These are phyloP conservation scores for Neuroscelio doddi DNA, from an alignment of 2,888 invertebrate genomes.

Conservation along the genomic window DNA sequence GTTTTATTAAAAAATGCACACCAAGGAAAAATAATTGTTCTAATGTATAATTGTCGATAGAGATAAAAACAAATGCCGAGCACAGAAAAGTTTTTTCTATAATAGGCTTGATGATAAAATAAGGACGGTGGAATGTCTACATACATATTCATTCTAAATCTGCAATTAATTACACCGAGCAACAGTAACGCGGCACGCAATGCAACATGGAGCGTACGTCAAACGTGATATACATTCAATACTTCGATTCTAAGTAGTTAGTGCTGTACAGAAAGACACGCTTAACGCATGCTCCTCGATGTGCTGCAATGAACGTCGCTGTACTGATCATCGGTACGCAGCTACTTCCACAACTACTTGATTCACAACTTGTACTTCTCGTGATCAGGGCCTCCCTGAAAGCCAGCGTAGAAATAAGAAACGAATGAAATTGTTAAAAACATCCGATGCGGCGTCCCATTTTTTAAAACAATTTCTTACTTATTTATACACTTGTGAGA, in stretches of 20 bases:
- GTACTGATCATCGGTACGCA: constrained; percentile 7
- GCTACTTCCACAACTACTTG: constrained; percentile 22
- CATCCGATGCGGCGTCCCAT: too few relatives aligned
- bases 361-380: constrained; percentile 25
- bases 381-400: constrained; percentile 13
- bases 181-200: constrained; percentile 32
- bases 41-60: too few relatives aligned
- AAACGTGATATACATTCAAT: constrained; percentile 54
- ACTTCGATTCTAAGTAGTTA: constrained; percentile 47
- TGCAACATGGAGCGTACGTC: constrained; percentile 47
- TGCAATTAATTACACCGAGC: constrained; percentile 36
- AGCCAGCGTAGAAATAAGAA: background rate
- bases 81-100: too few relatives aligned
- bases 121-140: constrained; percentile 16
- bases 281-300: constrained; percentile 18
- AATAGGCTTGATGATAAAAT: constrained; percentile 19
- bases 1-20: background rate
- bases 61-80: too few relatives aligned
- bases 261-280: constrained; percentile 20
- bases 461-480: too few relatives aligned
- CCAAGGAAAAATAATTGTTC: too few relatives aligned
- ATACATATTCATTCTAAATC: constrained; percentile 29
- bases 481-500: too few relatives aligned
- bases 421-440: too few relatives aligned
- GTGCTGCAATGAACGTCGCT: constrained; percentile 10